These are phyloP conservation scores for Tyto alba DNA, from an alignment of 2,113 vertebrate species.

Conservation along the genomic window DNA sequence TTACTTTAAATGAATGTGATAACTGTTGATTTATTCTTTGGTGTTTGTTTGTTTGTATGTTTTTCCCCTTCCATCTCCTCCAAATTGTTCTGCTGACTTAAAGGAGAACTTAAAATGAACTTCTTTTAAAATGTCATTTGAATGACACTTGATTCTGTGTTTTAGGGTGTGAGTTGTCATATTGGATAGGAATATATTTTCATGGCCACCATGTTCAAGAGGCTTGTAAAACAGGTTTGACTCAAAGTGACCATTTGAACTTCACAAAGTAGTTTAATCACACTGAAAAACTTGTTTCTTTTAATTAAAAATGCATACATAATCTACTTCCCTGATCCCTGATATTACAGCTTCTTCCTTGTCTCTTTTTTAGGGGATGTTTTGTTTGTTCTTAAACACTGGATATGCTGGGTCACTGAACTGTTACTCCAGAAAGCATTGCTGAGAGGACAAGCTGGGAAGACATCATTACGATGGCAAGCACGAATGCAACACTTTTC, in stretches of 20 bases:
- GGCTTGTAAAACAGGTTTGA: slow-evolving; percentile 43
- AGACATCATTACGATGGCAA: neutral
- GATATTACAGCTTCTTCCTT: slow-evolving; percentile 12
- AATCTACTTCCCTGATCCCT: neutral
- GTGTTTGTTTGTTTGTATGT: too few species aligned
- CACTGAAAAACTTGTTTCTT: slow-evolving; percentile 45
- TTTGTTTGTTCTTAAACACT: neutral
- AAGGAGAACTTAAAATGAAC: neutral
- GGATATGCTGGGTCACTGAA: neutral
- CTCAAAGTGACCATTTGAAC: slow-evolving; percentile 52
- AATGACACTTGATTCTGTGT: neutral
- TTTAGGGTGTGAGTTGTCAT: neutral
- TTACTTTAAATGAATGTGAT: neutral
- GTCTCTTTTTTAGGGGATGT: slow-evolving; percentile 27
- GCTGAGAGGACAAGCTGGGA: neutral
- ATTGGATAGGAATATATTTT: neutral
- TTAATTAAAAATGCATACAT: slow-evolving; percentile 36
- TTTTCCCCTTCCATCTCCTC: neutral
- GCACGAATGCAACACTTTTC: neutral
- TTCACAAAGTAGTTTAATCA: slow-evolving; percentile 14
- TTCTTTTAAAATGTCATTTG: neutral
- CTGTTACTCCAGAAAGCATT: slow-evolving; percentile 1
- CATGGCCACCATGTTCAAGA: neutral
- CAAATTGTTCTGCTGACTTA: neutral
- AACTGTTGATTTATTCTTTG: neutral